Percentiles rank a stretch among this genome's conserved stretches.
These are phyloP conservation scores for Clepsis dumicolana DNA, from an alignment of 2,888 invertebrate species.

Conservation along the genomic window DNA sequence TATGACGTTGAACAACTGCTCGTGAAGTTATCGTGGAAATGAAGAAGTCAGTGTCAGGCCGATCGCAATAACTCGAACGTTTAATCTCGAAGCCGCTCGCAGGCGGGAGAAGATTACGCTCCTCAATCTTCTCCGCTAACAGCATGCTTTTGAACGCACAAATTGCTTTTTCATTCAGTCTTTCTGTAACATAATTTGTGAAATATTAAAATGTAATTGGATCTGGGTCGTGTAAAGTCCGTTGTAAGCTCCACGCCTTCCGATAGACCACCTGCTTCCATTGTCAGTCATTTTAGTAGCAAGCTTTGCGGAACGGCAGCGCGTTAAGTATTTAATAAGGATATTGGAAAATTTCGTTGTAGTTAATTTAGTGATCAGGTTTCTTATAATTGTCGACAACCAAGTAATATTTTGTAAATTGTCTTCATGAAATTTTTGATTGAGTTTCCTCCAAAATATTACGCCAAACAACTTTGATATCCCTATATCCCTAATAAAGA, in stretches of 20 bases:
- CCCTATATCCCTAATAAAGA: too few species aligned
- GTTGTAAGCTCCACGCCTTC: not conserved
- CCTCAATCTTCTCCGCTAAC: slow-evolving; percentile 21
- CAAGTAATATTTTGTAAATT: not conserved
- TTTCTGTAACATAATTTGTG: slow-evolving; percentile 29
- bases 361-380: not conserved
- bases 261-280: not conserved
- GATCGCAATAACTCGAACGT: slow-evolving; percentile 23
- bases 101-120: slow-evolving; percentile 22
- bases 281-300: slow-evolving; percentile 18
- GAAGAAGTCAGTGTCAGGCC: slow-evolving; percentile 17
- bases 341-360: not conserved
- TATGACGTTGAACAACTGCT: not conserved
- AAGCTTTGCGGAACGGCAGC: not conserved
- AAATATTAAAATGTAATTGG: slow-evolving; percentile 35
- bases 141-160: slow-evolving; percentile 35
- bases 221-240: slow-evolving; percentile 16
- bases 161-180: slow-evolving; percentile 37
- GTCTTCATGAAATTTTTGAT: not conserved
- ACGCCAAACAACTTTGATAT: not conserved
- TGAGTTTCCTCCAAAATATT: not conserved
- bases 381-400: not conserved
- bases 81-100: slow-evolving; percentile 29
- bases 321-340: slow-evolving; percentile 7
- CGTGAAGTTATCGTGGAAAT: slow-evolving; percentile 11